These are phyloP conservation scores for Lota lota DNA, from an alignment of 2,113 vertebrate species.

Conservation along the genomic window DNA sequence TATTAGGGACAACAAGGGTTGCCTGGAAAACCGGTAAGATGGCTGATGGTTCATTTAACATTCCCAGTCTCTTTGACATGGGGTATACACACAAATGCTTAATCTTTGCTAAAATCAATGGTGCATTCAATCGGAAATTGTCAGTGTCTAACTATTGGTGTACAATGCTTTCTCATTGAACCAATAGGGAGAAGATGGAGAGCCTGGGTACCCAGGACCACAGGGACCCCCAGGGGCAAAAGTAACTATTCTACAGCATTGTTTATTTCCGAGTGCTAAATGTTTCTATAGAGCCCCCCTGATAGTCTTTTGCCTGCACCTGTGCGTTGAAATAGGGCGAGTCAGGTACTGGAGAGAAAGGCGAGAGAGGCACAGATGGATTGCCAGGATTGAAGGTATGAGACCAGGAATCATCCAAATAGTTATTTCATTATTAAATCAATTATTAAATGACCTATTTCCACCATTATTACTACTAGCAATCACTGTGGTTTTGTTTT, in stretches of 20 bases:
- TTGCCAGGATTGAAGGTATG: slow-evolving; percentile 68
- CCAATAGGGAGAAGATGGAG: slow-evolving; percentile 83
- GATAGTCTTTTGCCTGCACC: not conserved
- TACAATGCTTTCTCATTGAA: not conserved
- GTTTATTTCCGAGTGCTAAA: not conserved
- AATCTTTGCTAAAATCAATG: too few species aligned
- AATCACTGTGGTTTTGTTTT: not conserved
- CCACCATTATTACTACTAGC: not conserved
- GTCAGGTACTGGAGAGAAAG: slow-evolving; percentile 61
- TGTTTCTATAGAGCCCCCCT: not conserved
- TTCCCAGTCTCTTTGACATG: not conserved
- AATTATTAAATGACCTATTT: too few species aligned
- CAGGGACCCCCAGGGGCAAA: slow-evolving; percentile 77
- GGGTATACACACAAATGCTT: not conserved
- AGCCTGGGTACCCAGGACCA: slow-evolving; percentile 76
- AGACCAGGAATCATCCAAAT: not conserved
- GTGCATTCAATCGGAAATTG: not conserved
- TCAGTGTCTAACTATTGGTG: not conserved
- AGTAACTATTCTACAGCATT: slow-evolving; percentile 49
- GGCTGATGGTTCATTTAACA: not conserved
- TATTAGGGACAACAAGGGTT: slow-evolving; percentile 78
- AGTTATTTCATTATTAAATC: too few species aligned
- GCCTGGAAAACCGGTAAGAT: slow-evolving; percentile 80
- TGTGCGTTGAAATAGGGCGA: slow-evolving; percentile 62
- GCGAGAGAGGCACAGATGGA: slow-evolving; percentile 73